Percentiles rank a stretch among this genome's conserved stretches.
Evolutionary conservation across 2,113 vertebrate species (phyloP).

Genomic region (Turnix velox): DNA sequence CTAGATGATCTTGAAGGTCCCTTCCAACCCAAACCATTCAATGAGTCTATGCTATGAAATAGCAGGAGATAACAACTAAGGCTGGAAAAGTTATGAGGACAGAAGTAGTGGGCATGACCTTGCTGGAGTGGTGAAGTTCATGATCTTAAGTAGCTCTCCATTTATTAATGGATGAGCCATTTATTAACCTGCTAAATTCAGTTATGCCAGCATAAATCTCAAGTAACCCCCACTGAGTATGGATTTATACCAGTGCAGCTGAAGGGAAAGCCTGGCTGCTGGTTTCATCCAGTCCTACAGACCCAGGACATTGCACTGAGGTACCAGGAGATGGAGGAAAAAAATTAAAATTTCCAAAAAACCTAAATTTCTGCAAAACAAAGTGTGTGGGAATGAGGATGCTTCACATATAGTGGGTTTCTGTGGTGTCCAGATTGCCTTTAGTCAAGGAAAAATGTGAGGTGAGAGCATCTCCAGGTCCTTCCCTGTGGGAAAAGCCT

Average conservation of each 20-base stretch:
- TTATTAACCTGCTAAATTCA: background rate
- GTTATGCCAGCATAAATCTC: background rate
- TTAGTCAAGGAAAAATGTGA: background rate
- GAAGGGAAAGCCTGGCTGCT: background rate
- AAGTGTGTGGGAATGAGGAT: accelerated
- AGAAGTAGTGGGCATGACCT: background rate
- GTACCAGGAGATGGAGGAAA: too few relatives aligned
- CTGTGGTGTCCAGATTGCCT: background rate
- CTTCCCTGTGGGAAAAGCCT: accelerated
- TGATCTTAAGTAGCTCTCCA: constrained; percentile 26
- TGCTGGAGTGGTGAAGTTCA: background rate
- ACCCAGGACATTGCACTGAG: accelerated
- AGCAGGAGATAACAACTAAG: accelerated
- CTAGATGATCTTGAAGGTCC: too few relatives aligned
- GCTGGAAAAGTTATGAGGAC: background rate
- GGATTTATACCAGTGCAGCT: background rate
- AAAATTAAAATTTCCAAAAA: background rate
- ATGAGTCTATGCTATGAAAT: too few relatives aligned
- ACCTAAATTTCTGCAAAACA: background rate
- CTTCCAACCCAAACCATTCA: too few relatives aligned
- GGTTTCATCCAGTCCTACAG: accelerated
- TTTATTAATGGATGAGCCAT: constrained; percentile 18
- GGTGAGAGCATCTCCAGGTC: background rate
- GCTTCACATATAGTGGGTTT: accelerated
- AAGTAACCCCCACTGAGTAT: background rate